Conservation (phyloP, 2,888 invertebrate species). For the Pardosa pseudoannulata region DNA sequence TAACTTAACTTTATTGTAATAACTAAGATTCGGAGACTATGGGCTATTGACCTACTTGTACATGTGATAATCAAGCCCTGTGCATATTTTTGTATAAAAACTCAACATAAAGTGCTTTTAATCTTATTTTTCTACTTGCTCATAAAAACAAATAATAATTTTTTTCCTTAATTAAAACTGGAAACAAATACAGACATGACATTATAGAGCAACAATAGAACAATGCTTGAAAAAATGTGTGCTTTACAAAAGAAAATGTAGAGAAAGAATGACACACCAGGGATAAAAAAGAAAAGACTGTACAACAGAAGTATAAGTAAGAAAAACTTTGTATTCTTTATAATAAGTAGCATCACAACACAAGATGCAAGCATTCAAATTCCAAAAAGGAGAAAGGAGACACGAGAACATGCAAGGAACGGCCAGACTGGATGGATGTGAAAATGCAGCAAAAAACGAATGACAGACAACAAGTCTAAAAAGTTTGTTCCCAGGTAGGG, state of each 20-base stretch:
- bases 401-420: slow-evolving; percentile 72
- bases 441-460: slow-evolving; percentile 62
- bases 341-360: slow-evolving; percentile 70
- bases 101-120: too few species aligned
- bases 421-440: slow-evolving; percentile 60
- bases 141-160: background rate
- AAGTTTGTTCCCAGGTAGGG: slow-evolving; percentile 63
- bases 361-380: slow-evolving; percentile 71
- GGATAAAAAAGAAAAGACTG: slow-evolving; percentile 62
- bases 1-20: too few species aligned
- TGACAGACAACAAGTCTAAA: slow-evolving; percentile 71
- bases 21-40: too few species aligned
- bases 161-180: slow-evolving; percentile 22
- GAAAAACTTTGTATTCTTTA: background rate
- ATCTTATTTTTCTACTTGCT: background rate
- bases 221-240: slow-evolving; percentile 60
- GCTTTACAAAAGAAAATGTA: slow-evolving; percentile 55
- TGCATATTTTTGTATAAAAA: too few species aligned
- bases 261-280: slow-evolving; percentile 66
- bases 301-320: slow-evolving; percentile 56
- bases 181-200: slow-evolving; percentile 52
- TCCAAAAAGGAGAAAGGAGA: slow-evolving; percentile 65
- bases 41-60: too few species aligned
- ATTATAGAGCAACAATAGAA: slow-evolving; percentile 41
- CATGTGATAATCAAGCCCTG: too few species aligned